Evolutionary conservation across 2,888 invertebrate species (phyloP).

Genomic region (Rhagonycha lutea): DNA sequence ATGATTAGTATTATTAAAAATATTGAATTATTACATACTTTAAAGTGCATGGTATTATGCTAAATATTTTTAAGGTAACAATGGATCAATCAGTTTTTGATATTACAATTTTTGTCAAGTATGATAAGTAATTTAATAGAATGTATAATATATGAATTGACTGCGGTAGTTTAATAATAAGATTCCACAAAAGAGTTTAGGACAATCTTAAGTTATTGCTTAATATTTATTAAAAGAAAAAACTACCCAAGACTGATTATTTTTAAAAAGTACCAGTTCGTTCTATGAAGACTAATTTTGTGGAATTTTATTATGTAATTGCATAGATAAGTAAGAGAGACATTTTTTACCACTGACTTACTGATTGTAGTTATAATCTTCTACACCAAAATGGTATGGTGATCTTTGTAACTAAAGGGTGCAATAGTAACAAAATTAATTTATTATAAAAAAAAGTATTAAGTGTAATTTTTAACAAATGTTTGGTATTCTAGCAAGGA

Average conservation of each 20-base stretch:
- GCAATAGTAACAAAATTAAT: conserved; percentile 13
- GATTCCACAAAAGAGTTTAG: conserved; percentile 20
- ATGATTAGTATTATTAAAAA: background rate
- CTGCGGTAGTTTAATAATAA: conserved; percentile 12
- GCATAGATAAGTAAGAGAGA: conserved; percentile 4
- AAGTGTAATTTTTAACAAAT: background rate
- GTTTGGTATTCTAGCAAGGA: background rate
- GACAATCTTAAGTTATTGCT: conserved; percentile 21
- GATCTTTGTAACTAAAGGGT: conserved; percentile 9
- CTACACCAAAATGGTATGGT: background rate
- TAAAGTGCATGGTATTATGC: background rate
- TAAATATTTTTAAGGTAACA: background rate
- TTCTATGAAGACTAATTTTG: conserved; percentile 20
- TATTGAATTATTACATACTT: background rate
- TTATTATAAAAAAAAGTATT: background rate
- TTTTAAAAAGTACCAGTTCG: conserved; percentile 23
- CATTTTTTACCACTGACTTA: conserved; percentile 14
- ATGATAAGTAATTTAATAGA: background rate
- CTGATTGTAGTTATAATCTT: background rate
- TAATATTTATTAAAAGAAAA: conserved; percentile 8
- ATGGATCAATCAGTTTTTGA: background rate
- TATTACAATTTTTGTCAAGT: background rate
- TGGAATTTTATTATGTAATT: conserved; percentile 20
- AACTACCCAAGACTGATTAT: conserved; percentile 26
- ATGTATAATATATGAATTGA: conserved; percentile 11